These are phyloP conservation scores for Drosophila triauraria DNA, from an alignment of 1,140 invertebrate genomes.

Conservation along the genomic window DNA sequence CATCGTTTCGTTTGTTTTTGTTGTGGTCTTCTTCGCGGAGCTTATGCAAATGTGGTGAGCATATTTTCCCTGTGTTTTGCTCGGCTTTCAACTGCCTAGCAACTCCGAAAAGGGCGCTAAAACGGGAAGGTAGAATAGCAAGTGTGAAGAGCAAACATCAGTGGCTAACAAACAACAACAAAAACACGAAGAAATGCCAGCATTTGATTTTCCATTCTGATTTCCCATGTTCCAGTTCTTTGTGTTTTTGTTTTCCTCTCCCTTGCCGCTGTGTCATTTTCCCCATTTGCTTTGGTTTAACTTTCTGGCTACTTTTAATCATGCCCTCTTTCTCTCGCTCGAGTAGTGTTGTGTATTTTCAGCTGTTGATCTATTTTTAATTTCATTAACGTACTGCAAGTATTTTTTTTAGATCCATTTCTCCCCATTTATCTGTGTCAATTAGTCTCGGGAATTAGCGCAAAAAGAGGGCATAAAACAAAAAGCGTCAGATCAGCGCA, in stretches of 20 bases:
- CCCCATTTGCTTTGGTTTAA: conserved; percentile 29
- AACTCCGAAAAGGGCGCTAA: conserved; percentile 32
- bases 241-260: conserved; percentile 25
- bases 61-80: conserved; percentile 34
- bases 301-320: conserved; percentile 43
- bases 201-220: conserved; percentile 48
- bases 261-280: conserved; percentile 7
- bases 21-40: conserved; percentile 53
- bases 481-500: conserved; percentile 35
- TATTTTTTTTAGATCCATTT: conserved; percentile 31
- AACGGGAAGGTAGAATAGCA: conserved; percentile 20
- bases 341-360: conserved; percentile 49
- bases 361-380: conserved; percentile 77
- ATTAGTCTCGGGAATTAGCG: conserved; percentile 39
- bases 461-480: conserved; percentile 1
- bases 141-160: conserved; percentile 64
- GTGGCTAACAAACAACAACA: conserved; percentile 13
- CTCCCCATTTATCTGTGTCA: conserved; percentile 36
- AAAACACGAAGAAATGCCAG: background rate
- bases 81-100: conserved; percentile 31
- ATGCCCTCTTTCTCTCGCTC: background rate
- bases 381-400: conserved; percentile 64
- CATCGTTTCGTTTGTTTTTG: conserved; percentile 48
- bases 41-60: conserved; percentile 78
- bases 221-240: conserved; percentile 46